A percentile compares a stretch with the other conserved stretches of the same genome.
These are phyloP conservation scores for Tribolium madens DNA, from an alignment of 1,140 invertebrate genomes.

Conservation along the genomic window DNA sequence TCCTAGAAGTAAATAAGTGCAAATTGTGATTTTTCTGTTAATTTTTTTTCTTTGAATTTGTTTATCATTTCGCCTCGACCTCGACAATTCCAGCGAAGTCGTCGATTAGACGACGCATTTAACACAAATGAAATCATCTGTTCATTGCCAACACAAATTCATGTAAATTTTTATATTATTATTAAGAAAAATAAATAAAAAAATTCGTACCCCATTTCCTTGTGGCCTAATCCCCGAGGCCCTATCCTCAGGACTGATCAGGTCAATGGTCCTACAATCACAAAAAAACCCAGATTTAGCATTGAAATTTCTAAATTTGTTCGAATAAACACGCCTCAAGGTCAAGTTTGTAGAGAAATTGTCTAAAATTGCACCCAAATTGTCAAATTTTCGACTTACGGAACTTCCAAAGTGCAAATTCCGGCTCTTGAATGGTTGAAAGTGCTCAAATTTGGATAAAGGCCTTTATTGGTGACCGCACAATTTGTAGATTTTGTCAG, in stretches of 20 bases:
- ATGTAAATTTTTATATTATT: not conserved
- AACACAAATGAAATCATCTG: conserved; percentile 1
- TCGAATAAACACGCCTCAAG: not conserved
- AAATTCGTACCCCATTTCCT: conserved; percentile 61
- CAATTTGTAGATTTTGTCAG: not conserved
- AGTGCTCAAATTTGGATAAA: conserved; percentile 13
- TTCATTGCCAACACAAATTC: conserved; percentile 1
- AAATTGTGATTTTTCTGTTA: no score
- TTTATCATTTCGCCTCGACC: not conserved
- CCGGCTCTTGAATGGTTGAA: conserved; percentile 46
- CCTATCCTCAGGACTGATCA: conserved; percentile 58
- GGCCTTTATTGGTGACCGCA: not conserved
- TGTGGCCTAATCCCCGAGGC: conserved; percentile 46
- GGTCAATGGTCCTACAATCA: conserved; percentile 58
- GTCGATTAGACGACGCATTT: not conserved
- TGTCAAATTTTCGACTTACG: conserved; percentile 53
- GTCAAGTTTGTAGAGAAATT: not conserved
- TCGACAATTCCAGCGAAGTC: not conserved
- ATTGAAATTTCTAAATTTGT: conserved; percentile 32
- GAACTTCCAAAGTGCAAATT: conserved; percentile 55
- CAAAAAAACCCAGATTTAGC: conserved; percentile 42
- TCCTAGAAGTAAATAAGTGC: no score
- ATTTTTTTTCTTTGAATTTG: not conserved
- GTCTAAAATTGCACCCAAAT: not conserved
- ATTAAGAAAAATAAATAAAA: not conserved